phyloP scores from a whole-genome alignment of 2,888 invertebrate genomes.

The Zele albiditarsus region DNA sequence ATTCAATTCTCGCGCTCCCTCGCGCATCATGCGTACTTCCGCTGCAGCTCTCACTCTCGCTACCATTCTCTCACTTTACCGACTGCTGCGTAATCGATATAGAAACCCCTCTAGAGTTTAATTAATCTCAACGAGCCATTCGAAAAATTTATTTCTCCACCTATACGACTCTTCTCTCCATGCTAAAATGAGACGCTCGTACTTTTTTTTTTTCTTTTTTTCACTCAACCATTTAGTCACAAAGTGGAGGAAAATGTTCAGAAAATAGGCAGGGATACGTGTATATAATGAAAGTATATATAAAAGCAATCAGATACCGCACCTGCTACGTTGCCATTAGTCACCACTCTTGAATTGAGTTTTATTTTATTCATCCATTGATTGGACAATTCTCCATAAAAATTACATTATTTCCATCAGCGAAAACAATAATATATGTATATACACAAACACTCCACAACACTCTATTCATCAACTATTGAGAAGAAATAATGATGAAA shows the following conservation, averaged over 20 bases:
- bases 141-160: conserved; percentile 31
- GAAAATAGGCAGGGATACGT: conserved; percentile 6
- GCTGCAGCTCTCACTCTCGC: conserved; percentile 12
- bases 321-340: conserved; percentile 45
- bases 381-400: conserved; percentile 21
- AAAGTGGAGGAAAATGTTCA: conserved; percentile 1
- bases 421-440: not conserved
- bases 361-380: conserved; percentile 41
- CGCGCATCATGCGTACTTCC: conserved; percentile 34
- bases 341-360: conserved; percentile 36
- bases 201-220: not conserved
- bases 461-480: not conserved
- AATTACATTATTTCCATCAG: conserved; percentile 29
- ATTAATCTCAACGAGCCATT: conserved; percentile 39
- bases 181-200: conserved; percentile 33
- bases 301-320: conserved; percentile 49
- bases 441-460: not conserved
- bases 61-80: conserved; percentile 18
- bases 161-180: not conserved
- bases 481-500: conserved; percentile 46
- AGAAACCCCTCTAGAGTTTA: conserved; percentile 25
- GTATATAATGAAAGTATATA: conserved; percentile 29
- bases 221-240: not conserved
- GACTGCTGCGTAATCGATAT: conserved; percentile 38
- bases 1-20: conserved; percentile 37